phyloP scores from a whole-genome alignment of 2,113 vertebrate genomes.

The Callipepla squamata region DNA sequence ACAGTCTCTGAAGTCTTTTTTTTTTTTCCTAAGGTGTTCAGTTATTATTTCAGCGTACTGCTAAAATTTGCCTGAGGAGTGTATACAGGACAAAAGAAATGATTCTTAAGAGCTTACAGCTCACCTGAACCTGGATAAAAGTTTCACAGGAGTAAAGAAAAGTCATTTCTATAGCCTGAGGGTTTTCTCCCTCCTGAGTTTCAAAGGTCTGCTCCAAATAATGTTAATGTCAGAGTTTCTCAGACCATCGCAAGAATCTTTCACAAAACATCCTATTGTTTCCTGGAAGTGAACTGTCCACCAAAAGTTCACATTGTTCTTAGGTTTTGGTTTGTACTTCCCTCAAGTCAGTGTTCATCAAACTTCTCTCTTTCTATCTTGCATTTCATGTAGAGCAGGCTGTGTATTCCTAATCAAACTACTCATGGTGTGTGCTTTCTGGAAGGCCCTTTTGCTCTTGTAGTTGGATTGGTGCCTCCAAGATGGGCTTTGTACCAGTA shows the following conservation, averaged over 20 bases:
- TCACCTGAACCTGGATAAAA: neutral
- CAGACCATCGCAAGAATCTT: neutral
- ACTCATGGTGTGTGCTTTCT: neutral
- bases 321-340: neutral
- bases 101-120: neutral
- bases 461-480: neutral
- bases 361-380: neutral
- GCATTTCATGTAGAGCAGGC: neutral
- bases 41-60: neutral
- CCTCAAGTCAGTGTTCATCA: neutral
- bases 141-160: slow-evolving; percentile 11
- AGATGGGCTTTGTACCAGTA: neutral
- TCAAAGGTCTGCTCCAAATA: slow-evolving; percentile 26
- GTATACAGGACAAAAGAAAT: neutral
- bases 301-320: neutral
- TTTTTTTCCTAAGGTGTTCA: neutral
- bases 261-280: neutral
- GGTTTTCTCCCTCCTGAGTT: slow-evolving; percentile 28
- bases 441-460: neutral
- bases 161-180: slow-evolving; percentile 8
- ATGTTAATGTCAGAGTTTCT: slow-evolving; percentile 4
- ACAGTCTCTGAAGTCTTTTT: neutral
- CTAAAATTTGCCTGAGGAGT: neutral
- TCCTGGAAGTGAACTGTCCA: neutral
- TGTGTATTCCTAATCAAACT: neutral